These are phyloP conservation scores for Drosophila kambysellisi DNA, from an alignment of 2,888 invertebrate genomes.

Conservation along the genomic window DNA sequence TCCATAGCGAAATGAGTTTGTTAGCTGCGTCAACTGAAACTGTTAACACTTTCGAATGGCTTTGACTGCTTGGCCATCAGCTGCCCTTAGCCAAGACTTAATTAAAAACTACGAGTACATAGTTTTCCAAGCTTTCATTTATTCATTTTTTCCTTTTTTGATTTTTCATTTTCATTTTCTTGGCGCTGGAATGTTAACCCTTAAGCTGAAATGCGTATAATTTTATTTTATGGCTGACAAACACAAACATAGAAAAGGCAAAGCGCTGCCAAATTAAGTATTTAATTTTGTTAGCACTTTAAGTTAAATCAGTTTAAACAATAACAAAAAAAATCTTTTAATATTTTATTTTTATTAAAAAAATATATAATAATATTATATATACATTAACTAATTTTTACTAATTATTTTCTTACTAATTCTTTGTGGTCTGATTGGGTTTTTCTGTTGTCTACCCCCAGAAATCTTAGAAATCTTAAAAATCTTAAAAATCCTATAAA, in stretches of 20 bases:
- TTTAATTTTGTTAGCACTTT: constrained; percentile 61
- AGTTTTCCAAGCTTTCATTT: constrained; percentile 31
- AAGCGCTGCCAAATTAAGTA: constrained; percentile 61
- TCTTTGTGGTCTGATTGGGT: too few species aligned
- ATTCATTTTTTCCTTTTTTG: neutral
- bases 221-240: constrained; percentile 61
- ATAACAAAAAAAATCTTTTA: neutral
- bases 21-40: constrained; percentile 62
- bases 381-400: too few species aligned
- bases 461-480: too few species aligned
- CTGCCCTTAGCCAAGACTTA: constrained; percentile 49
- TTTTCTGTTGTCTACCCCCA: too few species aligned
- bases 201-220: constrained; percentile 64
- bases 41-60: constrained; percentile 64
- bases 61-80: constrained; percentile 56
- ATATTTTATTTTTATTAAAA: neutral
- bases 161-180: constrained; percentile 2
- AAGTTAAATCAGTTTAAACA: constrained; percentile 48
- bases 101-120: constrained; percentile 67
- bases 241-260: constrained; percentile 26
- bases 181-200: constrained; percentile 29
- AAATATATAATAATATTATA: neutral
- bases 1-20: constrained; percentile 58
- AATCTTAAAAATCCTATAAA: too few species aligned
- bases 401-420: too few species aligned